phyloP scores from a whole-genome alignment of 1,140 invertebrate genomes.

The Conus betulinus region DNA sequence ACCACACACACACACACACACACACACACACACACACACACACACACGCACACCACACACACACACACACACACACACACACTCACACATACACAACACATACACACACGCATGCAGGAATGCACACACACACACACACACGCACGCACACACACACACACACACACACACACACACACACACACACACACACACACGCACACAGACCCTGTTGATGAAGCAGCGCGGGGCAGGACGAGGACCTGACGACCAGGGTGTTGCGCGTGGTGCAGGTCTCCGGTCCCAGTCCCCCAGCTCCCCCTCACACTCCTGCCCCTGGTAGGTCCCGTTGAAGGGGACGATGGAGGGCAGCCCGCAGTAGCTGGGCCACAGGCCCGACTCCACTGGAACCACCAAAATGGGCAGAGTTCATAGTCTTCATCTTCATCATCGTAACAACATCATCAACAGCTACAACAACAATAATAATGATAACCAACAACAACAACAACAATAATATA shows the following conservation, averaged over 20 bases:
- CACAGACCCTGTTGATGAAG: background rate
- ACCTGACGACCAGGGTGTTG: constrained; percentile 44
- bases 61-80: background rate
- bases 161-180: background rate
- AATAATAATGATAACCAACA: no score
- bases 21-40: no score
- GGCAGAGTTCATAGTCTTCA: no score
- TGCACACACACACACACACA: background rate
- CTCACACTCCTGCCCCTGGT: constrained; percentile 44
- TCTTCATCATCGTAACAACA: no score
- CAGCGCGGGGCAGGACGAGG: background rate
- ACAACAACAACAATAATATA: no score
- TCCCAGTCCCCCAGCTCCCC: constrained; percentile 58
- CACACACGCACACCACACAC: no score
- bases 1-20: no score
- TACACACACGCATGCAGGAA: background rate
- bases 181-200: background rate
- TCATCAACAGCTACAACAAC: no score
- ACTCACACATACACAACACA: background rate
- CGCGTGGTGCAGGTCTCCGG: constrained; percentile 45
- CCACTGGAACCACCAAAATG: constrained; percentile 27
- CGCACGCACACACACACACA: background rate
- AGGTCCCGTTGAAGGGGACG: constrained; percentile 59
- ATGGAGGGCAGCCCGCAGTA: constrained; percentile 56
- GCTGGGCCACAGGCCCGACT: constrained; percentile 50